A percentile compares a stretch with the other conserved stretches of the same genome.
phyloP scores from a whole-genome alignment of 2,113 vertebrate genomes.

The Eublepharis macularius region DNA sequence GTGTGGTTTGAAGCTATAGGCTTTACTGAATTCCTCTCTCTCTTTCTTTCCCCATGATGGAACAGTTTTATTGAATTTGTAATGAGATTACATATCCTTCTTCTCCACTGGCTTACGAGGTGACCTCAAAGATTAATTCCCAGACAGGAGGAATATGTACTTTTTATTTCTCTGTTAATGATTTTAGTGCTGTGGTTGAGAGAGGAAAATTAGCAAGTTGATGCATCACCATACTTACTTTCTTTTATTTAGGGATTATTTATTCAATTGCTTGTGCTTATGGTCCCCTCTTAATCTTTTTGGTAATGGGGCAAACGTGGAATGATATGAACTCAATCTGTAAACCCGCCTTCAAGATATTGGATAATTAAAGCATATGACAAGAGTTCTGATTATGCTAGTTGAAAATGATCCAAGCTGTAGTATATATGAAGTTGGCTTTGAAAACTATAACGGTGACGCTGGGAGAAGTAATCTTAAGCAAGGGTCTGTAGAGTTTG shows the following conservation, averaged over 20 bases:
- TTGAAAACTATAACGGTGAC: no score
- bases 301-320: neutral
- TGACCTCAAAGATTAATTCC: conserved; percentile 17
- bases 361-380: neutral
- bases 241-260: neutral
- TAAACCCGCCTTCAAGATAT: no score
- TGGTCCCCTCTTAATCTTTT: neutral
- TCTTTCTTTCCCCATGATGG: neutral
- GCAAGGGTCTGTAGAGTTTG: no score
- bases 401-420: neutral
- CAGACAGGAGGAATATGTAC: neutral
- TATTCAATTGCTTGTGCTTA: neutral
- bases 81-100: neutral
- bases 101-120: neutral
- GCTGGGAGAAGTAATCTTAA: no score
- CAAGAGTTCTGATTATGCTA: neutral
- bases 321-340: neutral
- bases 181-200: neutral
- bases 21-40: neutral
- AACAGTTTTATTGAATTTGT: neutral
- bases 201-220: neutral
- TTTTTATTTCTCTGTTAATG: neutral
- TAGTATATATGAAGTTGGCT: neutral
- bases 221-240: neutral
- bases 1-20: neutral